phyloP scores from a whole-genome alignment of 2,113 vertebrate genomes.

The Penelope pileata region DNA sequence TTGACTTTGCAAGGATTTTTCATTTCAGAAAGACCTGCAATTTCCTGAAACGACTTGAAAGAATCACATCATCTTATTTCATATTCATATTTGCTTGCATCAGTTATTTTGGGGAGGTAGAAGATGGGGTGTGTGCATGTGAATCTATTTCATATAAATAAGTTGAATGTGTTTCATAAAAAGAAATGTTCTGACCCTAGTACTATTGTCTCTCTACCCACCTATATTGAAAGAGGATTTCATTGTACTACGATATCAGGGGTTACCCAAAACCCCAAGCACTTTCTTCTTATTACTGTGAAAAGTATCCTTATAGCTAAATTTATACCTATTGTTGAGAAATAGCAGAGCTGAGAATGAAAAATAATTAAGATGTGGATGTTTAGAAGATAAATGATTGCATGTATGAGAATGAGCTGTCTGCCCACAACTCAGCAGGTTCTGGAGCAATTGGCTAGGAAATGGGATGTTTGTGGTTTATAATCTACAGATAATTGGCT shows the following conservation, averaged over 20 bases:
- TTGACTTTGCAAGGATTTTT: slow-evolving; percentile 61
- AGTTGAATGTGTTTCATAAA: neutral
- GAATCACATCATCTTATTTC: slow-evolving; percentile 36
- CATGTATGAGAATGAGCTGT: neutral
- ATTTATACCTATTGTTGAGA: neutral
- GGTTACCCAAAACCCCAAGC: neutral
- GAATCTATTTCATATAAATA: slow-evolving; percentile 13
- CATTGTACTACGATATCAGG: neutral
- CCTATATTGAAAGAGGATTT: neutral
- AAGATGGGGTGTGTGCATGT: neutral
- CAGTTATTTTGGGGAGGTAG: neutral
- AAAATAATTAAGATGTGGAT: neutral
- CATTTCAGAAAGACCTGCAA: slow-evolving; percentile 58
- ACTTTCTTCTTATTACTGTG: neutral
- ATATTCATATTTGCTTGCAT: slow-evolving; percentile 20
- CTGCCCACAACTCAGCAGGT: neutral
- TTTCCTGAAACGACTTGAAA: slow-evolving; percentile 61
- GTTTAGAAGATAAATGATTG: neutral
- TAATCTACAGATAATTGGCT: neutral
- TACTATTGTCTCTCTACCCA: neutral
- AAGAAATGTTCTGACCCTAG: neutral
- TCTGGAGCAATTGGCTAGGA: neutral
- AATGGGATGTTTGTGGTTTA: neutral
- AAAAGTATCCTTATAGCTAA: neutral
- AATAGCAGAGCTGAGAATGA: neutral